A percentile compares a stretch with the other conserved stretches of the same genome.
Conservation (phyloP, 1,140 invertebrate genomes). For the Calliphora vicina region DNA sequence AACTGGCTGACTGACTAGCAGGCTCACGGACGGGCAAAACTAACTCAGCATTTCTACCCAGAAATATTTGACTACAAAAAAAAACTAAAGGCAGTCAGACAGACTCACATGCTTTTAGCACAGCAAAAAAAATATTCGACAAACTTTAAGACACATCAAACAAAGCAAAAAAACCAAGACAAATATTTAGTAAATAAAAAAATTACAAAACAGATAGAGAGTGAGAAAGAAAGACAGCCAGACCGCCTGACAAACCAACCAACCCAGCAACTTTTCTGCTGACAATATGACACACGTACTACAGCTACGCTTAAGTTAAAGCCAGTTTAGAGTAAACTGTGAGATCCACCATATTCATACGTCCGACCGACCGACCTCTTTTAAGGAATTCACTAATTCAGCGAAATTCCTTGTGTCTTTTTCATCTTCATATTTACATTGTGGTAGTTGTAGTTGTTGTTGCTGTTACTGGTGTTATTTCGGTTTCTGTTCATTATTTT, state of each 20-base stretch:
- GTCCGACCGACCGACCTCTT: neutral
- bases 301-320: neutral
- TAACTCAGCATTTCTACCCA: neutral
- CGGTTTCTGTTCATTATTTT: neutral
- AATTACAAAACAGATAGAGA: too few species aligned
- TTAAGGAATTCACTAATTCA: constrained; percentile 30
- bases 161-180: too few species aligned
- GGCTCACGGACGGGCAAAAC: neutral
- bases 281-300: neutral
- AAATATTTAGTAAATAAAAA: too few species aligned
- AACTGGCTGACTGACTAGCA: neutral
- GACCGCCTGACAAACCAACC: neutral
- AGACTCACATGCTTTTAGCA: neutral
- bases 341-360: too few species aligned
- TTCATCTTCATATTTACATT: neutral
- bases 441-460: neutral
- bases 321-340: neutral
- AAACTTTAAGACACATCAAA: too few species aligned
- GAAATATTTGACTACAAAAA: neutral
- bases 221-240: neutral
- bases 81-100: neutral
- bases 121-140: too few species aligned
- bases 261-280: neutral
- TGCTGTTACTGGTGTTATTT: neutral
- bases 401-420: constrained; percentile 16